Base-by-base conservation (phyloP, 1,140 invertebrate species). In the Anoplophora glabripennis region DNA sequence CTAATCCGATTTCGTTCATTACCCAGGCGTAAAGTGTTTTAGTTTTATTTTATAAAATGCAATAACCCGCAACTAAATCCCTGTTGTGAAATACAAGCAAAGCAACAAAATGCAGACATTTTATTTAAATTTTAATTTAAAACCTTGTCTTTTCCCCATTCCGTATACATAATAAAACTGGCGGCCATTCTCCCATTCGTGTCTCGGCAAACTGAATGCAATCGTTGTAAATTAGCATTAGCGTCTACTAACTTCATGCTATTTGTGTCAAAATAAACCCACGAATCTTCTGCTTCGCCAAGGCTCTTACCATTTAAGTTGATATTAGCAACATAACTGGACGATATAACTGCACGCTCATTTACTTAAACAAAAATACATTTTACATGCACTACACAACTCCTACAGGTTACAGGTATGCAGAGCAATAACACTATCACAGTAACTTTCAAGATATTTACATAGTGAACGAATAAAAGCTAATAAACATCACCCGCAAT, bases 221-320 rank as follows among this genome's bases (percentile, higher is more conserved):
- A 69, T 69, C 63, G 67, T 60, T 70, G 68, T 72, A 72, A 72
- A 72, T 72, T 70, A 70, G 69, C 67, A 72, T 72, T 72, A 72
- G 67, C 63, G 69, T 72, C 71, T 59, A 71, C 67, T 69, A 68
- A 72, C 67, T 69, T 66, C 57, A 62, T 71, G 70, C 65, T 68
- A 69, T 71, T 72, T 71, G 70, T 71, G 70, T 72, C 70, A 68
- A 61, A 63, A 63, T 66, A 66, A 70, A 56, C 69, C 70, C 70
- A 68, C 67, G 59, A 64, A 62, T 44, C 15, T 36, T 12, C 21
- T 33, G 18, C 34, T 15, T 40, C 21, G 21, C 21, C 21, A 28
- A 28, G 21, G 21, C 21, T 28, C 21, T 28, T 38, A 40, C 47
- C 38, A 51, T 58, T 58, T 58, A 53, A 53, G 9, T 33, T 28